These are phyloP conservation scores for Plumapathes pennacea DNA, from an alignment of 92 coral and sea anemone species.

Conservation along the genomic window DNA sequence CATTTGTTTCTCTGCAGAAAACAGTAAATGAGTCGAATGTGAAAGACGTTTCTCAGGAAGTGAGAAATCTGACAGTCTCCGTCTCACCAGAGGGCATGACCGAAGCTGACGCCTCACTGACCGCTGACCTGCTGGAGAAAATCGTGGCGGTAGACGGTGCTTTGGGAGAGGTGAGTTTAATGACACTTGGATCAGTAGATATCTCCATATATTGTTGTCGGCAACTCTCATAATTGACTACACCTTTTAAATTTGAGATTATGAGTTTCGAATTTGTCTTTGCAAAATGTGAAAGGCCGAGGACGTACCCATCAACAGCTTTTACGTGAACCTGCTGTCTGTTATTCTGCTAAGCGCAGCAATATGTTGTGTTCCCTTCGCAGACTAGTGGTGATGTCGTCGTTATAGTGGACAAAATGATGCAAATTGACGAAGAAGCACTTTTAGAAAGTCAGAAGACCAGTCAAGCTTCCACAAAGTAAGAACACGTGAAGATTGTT, in stretches of 20 bases:
- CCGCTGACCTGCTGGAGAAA: conserved; percentile 53
- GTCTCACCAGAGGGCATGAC: conserved; percentile 49
- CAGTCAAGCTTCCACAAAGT: conserved; percentile 67
- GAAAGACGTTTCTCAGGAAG: conserved; percentile 43
- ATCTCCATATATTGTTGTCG: not conserved
- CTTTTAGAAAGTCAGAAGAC: conserved; percentile 53
- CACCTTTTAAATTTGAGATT: not conserved
- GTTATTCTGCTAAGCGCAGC: too few species aligned
- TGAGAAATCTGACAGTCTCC: conserved; percentile 38
- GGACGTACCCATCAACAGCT: not conserved
- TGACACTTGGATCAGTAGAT: not conserved
- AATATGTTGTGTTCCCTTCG: too few species aligned
- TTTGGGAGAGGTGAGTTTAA: conserved; percentile 56
- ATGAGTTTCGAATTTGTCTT: not conserved
- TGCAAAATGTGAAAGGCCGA: not conserved
- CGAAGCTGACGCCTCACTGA: conserved; percentile 70
- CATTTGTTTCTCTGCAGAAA: conserved; percentile 11
- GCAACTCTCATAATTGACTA: not conserved
- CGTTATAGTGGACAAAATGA: conserved; percentile 56
- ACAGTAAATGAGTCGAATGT: conserved; percentile 42
- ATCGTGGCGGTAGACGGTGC: conserved; percentile 39
- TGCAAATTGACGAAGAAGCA: conserved; percentile 49
- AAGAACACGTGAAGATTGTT: too few species aligned
- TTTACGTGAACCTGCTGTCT: not conserved
- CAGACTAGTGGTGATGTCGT: conserved; percentile 77